Percentiles rank a stretch among this genome's conserved stretches.
Evolutionary conservation across 2,888 invertebrate genomes (phyloP).

Genomic region (Linnaemya vulpina): DNA sequence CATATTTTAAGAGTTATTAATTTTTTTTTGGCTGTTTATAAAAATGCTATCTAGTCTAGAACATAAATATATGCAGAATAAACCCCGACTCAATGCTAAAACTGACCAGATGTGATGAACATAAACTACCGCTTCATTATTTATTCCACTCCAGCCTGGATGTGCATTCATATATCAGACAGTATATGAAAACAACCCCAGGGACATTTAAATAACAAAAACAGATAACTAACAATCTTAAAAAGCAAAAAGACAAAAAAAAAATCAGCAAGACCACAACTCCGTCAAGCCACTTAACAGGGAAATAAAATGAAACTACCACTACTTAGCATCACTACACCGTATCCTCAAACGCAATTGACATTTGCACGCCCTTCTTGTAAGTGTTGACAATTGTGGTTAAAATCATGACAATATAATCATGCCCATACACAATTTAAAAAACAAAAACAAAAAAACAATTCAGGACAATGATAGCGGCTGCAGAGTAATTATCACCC

Average conservation of each 20-base stretch:
- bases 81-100: constrained; percentile 9
- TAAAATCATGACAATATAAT: constrained; percentile 75
- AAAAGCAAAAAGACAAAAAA: constrained; percentile 39
- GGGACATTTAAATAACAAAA: constrained; percentile 61
- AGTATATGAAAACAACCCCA: constrained; percentile 53
- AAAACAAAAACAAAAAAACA: neutral
- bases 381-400: constrained; percentile 73
- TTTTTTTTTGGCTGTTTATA: neutral
- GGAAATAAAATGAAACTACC: constrained; percentile 55
- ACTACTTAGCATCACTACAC: constrained; percentile 35
- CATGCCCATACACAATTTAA: constrained; percentile 54
- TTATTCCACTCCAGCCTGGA: constrained; percentile 35
- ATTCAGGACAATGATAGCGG: constrained; percentile 32
- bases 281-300: constrained; percentile 22
- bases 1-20: neutral
- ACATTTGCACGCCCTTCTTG: constrained; percentile 62
- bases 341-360: constrained; percentile 72
- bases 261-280: constrained; percentile 29
- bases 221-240: constrained; percentile 11
- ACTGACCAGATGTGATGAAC: constrained; percentile 72
- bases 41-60: too few species aligned
- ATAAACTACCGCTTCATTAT: constrained; percentile 68
- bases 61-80: neutral
- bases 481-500: constrained; percentile 66
- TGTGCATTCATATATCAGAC: constrained; percentile 24